A percentile compares a stretch with the other conserved stretches of the same genome.
Evolutionary conservation across 2,797 vertebrate species (phyloP).

Genomic region (Myotis myotis): DNA sequence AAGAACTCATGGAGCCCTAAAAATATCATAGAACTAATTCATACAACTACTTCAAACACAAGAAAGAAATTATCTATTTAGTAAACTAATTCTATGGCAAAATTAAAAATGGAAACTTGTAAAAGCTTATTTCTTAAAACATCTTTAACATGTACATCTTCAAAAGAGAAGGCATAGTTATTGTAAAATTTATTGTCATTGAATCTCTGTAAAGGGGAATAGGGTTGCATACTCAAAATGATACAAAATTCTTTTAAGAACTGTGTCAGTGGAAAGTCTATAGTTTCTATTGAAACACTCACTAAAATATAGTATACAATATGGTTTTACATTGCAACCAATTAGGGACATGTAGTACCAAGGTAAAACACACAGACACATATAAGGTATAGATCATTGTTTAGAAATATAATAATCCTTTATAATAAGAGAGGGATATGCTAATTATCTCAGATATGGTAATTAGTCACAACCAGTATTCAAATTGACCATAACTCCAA

Average conservation of each 20-base stretch:
- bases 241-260: fast-evolving
- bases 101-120: conserved; percentile 12
- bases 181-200: neutral
- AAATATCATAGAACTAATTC: conserved; percentile 14
- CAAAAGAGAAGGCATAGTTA: neutral
- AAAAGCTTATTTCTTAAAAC: neutral
- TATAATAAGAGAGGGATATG: too few relatives aligned
- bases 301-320: neutral
- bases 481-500: too few relatives aligned
- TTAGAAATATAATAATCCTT: neutral
- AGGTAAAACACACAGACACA: neutral
- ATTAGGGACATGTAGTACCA: neutral
- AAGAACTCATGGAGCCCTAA: neutral
- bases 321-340: neutral
- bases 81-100: conserved; percentile 19
- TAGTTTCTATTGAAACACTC: neutral
- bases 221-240: neutral
- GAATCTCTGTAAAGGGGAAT: neutral
- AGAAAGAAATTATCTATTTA: neutral
- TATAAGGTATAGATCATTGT: neutral
- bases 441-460: too few relatives aligned
- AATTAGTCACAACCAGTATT: too few relatives aligned
- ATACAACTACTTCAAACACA: neutral
- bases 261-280: neutral
- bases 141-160: neutral